A percentile compares a stretch with the other conserved stretches of the same genome.
phyloP scores from a whole-genome alignment of 2,888 invertebrate species.

The Stenodema calcarata region DNA sequence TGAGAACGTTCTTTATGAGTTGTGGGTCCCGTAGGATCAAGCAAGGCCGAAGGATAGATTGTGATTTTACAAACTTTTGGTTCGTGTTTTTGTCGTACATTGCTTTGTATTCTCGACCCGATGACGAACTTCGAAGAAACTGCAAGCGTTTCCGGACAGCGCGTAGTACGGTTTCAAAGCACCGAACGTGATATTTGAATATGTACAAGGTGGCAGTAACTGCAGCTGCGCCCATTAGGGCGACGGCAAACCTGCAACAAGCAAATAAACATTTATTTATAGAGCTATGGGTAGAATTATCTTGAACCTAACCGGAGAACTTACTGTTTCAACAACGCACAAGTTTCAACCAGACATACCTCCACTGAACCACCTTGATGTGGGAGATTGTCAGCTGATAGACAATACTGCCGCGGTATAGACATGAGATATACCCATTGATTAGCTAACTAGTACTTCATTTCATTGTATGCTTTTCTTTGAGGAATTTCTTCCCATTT shows the following conservation, averaged over 20 bases:
- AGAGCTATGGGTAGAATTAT: too few species aligned
- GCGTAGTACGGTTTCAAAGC: neutral
- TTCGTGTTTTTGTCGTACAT: neutral
- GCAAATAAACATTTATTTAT: too few species aligned
- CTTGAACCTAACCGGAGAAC: too few species aligned
- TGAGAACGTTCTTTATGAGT: slow-evolving; percentile 67
- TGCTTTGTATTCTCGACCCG: neutral
- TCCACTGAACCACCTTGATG: too few species aligned
- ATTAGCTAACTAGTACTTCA: too few species aligned
- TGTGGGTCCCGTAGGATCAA: slow-evolving; percentile 63
- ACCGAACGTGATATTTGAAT: neutral
- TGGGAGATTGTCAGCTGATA: too few species aligned
- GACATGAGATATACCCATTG: too few species aligned
- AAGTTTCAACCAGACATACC: too few species aligned
- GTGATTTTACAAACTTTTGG: neutral
- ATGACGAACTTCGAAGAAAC: neutral
- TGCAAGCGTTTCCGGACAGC: neutral
- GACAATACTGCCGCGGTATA: too few species aligned
- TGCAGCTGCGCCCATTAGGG: neutral
- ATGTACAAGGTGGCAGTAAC: neutral
- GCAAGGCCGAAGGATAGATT: neutral
- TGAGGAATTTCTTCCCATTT: too few species aligned
- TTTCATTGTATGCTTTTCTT: too few species aligned
- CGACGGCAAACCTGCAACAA: neutral
- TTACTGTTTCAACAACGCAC: too few species aligned